Evolutionary conservation across 2,888 invertebrate genomes (phyloP), one percentile per base, ranked within the genome.

Genomic region (Hemithea aestivaria): DNA sequence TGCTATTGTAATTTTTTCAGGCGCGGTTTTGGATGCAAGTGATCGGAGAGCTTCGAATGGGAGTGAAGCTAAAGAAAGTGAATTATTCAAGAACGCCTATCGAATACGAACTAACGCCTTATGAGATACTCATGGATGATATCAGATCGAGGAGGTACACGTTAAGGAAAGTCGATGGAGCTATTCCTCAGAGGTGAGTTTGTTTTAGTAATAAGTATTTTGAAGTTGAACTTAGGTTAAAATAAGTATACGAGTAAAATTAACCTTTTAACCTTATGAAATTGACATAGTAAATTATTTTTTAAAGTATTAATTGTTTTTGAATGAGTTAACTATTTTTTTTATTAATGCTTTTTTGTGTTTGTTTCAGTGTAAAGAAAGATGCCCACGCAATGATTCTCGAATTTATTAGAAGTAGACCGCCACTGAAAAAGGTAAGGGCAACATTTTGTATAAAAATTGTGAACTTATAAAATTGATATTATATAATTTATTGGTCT

Each of bases 1-100:
- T 48, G 50, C 45, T 48, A 4, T 50, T 35, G 26, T 27, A 28
- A 38, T 43, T 61, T 50, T 78, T 73, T 10, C 88, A 96, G 96
- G 97, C 97, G 53, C 91, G 96, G 66, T 93, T 98, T 79, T 97
- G 97, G 97, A 93, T 96, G 73, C 96, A 97, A 90, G 96, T 98
- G 27, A 97, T 98, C 73, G 93, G 94, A 51, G 96, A 98, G 74
- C 88, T 98, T 41, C 88, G 98, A 34, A 93, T 93, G 74, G 98
- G 98, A 11, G 97, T 98, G 6, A 94, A 96, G 73, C 88, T 98
- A 73, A 97, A 97, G 88, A 97, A 97, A 80, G 87, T 94, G 16
- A 91, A 92, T 71, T 90, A 89, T 72, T 91, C 92, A 45, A 88
- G 92, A 62, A 90, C 93, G 7, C 94, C 94, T 6, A 93, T 95